Base-by-base conservation (phyloP, 2,113 vertebrate species). In the Chelonoidis abingdonii region DNA sequence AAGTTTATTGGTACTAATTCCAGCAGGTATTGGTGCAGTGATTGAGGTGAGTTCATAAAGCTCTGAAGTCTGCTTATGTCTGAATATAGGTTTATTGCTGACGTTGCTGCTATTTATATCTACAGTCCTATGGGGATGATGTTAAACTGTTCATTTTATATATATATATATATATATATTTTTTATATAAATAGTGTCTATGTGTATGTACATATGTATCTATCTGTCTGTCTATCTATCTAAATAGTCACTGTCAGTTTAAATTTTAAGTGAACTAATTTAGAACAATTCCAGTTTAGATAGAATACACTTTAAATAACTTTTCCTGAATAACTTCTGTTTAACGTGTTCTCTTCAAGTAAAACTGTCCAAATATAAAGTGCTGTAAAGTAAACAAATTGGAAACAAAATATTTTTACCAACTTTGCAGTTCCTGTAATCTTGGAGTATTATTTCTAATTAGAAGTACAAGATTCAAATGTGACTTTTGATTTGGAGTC, bases 1-100 rank as follows among this genome's bases (percentile, higher is more conserved):
- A 41, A 99, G 99, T 97, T 97, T 99, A 87, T 97, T 99, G 93
- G 99, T 99, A 47, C 98, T 99, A 85, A 97, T 99, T 79, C 99
- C 99, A 1, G 99, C 99, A 8, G 99, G 99, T 24, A 3, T 99
- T n/a, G 99, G 99, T 25, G 99, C 99, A 1, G 97, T 99, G 72
- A 99, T 99, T 17, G 99, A 99, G 99, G 99, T 99, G 97, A 96
- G 98, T 84, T 41, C 41, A 35, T 65, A 27, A 17, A 52, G 47
- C 17, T 38, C 11, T 72, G 62, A 82, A 82, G 35, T 54, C 17
- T 52, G 35, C 31, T 38, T 54, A 54, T 82, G 47, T 52, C 22
- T 84, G 50, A 78, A 78, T 78, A 13, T 47, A 47, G 22, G 22
- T 47, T 78, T 78, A 47, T 97, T 92, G 75, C 88, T 95, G 85